These are phyloP conservation scores for Myzus persicae DNA, from an alignment of 1,140 invertebrate genomes.

Conservation along the genomic window DNA sequence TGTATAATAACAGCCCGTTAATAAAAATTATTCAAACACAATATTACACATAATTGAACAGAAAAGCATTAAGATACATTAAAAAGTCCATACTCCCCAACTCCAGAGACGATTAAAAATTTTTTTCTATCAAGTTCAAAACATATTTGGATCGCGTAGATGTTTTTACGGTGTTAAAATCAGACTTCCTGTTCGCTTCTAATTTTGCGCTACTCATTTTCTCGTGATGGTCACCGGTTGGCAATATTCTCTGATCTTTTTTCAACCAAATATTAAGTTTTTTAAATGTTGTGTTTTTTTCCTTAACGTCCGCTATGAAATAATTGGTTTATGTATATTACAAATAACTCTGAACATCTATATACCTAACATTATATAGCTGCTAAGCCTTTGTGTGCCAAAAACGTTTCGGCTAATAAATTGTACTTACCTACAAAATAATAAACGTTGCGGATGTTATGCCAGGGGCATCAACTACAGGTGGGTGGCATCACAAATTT, in stretches of 20 bases:
- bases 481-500: background rate
- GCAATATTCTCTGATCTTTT: background rate
- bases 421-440: background rate
- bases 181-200: background rate
- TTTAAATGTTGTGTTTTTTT: background rate
- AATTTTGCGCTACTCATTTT: background rate
- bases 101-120: background rate
- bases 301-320: background rate
- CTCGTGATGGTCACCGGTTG: background rate
- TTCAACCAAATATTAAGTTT: background rate
- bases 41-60: no score
- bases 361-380: background rate
- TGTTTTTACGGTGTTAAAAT: background rate
- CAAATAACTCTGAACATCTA: background rate
- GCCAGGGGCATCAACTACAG: background rate
- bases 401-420: background rate
- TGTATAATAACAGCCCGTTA: background rate
- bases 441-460: background rate
- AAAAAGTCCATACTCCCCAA: background rate
- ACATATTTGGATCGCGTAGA: background rate
- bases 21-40: conserved; percentile 12
- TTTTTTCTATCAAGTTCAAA: background rate
- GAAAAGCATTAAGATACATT: background rate
- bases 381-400: background rate
- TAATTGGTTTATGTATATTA: background rate